A percentile compares a stretch with the other conserved stretches of the same genome.
Evolutionary conservation across 2,797 vertebrate genomes (phyloP).

Genomic region (Bovichtus variegatus): DNA sequence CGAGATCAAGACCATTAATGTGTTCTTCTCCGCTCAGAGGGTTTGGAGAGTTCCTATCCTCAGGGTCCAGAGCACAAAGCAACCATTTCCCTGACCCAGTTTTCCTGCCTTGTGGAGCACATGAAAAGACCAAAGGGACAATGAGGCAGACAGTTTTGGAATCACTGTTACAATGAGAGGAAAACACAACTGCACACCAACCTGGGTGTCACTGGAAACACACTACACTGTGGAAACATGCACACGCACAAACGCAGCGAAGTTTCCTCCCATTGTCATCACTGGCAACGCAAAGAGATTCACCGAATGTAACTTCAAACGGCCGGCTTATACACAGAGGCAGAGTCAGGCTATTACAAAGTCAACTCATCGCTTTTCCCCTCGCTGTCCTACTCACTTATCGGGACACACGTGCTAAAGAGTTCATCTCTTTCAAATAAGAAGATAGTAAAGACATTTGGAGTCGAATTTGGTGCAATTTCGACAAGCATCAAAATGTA

Average conservation of each 20-base stretch:
- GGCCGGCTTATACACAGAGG: neutral
- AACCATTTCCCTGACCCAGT: conserved; percentile 79
- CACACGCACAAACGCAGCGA: conserved; percentile 8
- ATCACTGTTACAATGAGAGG: conserved; percentile 83
- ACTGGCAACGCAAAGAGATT: conserved; percentile 50
- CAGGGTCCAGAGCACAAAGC: conserved; percentile 65
- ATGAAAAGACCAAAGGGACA: conserved; percentile 84
- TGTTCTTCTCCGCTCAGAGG: conserved; percentile 34
- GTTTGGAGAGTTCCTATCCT: conserved; percentile 53
- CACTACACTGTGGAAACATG: conserved; percentile 70
- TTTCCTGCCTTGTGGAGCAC: conserved; percentile 75
- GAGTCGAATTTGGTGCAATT: no score
- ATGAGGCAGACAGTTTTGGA: conserved; percentile 78
- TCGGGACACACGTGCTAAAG: neutral
- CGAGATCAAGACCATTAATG: conserved; percentile 36
- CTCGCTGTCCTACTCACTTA: neutral
- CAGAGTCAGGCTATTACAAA: neutral
- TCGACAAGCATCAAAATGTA: no score
- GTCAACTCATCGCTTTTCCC: conserved; percentile 13
- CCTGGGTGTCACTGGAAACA: conserved; percentile 78
- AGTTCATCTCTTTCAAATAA: no score
- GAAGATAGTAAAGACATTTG: neutral
- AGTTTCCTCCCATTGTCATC: conserved; percentile 78
- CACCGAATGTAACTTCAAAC: conserved; percentile 52
- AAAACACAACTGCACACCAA: conserved; percentile 77